Conservation (phyloP, 2,888 invertebrate genomes). For the Autographa gamma region DNA sequence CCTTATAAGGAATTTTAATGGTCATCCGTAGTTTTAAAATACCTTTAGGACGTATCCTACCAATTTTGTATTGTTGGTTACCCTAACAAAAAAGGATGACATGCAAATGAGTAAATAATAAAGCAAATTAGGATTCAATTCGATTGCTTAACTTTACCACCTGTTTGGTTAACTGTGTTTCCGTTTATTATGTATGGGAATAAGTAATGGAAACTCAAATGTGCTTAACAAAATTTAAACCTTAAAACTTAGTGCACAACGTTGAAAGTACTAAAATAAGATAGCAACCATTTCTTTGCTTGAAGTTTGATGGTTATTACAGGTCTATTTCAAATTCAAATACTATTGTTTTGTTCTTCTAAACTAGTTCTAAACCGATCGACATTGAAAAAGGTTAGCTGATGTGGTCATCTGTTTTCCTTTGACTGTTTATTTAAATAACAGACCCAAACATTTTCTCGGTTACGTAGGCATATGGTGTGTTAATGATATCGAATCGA, state of each 20-base stretch:
- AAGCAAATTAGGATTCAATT: conserved; percentile 47
- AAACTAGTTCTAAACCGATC: background rate
- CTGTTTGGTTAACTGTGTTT: conserved; percentile 35
- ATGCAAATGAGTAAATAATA: conserved; percentile 40
- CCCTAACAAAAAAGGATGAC: conserved; percentile 28
- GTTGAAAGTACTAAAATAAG: too few relatives aligned
- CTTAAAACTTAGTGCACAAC: background rate
- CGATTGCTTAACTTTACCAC: conserved; percentile 30
- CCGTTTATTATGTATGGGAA: conserved; percentile 24
- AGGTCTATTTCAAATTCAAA: background rate
- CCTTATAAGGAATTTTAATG: background rate
- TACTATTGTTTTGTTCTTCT: background rate
- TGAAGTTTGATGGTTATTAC: background rate
- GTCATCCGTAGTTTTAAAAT: background rate
- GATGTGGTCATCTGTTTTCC: conserved; percentile 4
- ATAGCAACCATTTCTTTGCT: background rate
- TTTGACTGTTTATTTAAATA: background rate
- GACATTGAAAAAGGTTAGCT: background rate
- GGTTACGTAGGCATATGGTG: conserved; percentile 12
- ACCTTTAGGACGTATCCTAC: conserved; percentile 24
- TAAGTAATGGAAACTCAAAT: background rate
- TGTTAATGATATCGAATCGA: conserved; percentile 29
- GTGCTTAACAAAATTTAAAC: background rate
- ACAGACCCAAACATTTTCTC: background rate
- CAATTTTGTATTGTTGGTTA: conserved; percentile 9